phyloP scores from a whole-genome alignment of 2,797 vertebrate species.

The Masticophis lateralis region DNA sequence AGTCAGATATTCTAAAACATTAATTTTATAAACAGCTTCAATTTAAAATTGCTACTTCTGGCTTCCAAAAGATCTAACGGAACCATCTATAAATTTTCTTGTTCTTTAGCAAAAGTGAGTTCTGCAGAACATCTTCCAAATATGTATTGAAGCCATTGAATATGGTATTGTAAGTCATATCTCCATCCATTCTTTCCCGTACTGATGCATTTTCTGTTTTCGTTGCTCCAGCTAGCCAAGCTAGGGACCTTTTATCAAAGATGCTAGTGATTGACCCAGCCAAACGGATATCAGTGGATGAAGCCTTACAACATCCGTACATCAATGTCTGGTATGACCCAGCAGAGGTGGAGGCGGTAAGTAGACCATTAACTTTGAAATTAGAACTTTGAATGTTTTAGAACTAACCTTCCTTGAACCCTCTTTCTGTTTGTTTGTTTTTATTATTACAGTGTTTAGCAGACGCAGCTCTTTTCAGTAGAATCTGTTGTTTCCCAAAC shows the following conservation, averaged over 20 bases:
- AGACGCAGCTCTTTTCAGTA: neutral
- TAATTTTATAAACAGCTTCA: neutral
- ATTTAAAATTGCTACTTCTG: neutral
- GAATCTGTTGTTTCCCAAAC: neutral
- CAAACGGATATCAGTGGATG: conserved; percentile 98
- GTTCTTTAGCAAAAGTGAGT: too few relatives aligned
- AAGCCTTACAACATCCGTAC: conserved; percentile 97
- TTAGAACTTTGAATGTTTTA: neutral
- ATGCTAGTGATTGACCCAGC: conserved; percentile 98
- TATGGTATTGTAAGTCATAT: neutral
- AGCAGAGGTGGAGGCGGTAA: conserved; percentile 98
- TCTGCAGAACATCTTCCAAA: neutral
- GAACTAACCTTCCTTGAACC: neutral
- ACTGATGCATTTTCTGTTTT: conserved; percentile 37
- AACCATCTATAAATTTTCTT: neutral
- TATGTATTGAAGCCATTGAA: neutral
- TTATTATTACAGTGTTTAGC: neutral
- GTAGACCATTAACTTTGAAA: conserved; percentile 71
- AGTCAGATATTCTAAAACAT: neutral
- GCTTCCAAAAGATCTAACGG: neutral
- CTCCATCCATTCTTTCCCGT: neutral
- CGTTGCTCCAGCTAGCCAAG: conserved; percentile 89
- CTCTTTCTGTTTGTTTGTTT: neutral
- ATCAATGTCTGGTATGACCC: conserved; percentile 99
- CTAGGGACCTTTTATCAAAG: conserved; percentile 97